Percentiles rank a stretch among this genome's conserved stretches.
Conservation (phyloP, 2,797 vertebrate species). For the Neosilurus hyrtlii region DNA sequence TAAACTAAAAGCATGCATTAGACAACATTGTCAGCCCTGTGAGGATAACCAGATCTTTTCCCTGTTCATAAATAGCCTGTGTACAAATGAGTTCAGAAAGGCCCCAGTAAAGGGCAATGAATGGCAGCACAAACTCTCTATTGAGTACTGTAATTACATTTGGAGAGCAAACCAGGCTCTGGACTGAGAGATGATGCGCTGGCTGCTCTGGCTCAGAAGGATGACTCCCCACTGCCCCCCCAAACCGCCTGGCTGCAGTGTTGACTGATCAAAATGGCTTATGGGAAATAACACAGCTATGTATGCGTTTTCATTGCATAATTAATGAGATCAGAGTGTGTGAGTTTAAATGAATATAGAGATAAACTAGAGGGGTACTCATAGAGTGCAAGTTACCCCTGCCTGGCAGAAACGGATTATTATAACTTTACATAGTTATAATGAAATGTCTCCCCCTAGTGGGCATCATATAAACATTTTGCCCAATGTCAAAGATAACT, state of each 20-base stretch:
- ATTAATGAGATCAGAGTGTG: conserved; percentile 39
- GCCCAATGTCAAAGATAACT: no score
- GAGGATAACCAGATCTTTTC: conserved; percentile 38
- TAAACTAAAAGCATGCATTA: conserved; percentile 27
- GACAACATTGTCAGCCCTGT: conserved; percentile 17
- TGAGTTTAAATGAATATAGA: conserved; percentile 24
- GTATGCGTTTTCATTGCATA: conserved; percentile 37
- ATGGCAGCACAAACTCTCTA: conserved; percentile 55
- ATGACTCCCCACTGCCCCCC: not conserved
- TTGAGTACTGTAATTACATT: conserved; percentile 64
- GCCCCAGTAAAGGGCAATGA: conserved; percentile 52
- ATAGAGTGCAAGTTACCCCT: no score
- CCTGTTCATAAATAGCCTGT: conserved; percentile 44
- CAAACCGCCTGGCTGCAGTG: not conserved
- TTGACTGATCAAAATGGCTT: conserved; percentile 24
- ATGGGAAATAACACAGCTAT: conserved; percentile 36
- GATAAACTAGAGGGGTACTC: not conserved
- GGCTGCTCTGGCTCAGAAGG: conserved; percentile 39
- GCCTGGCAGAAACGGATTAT: no score
- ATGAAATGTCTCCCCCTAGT: no score
- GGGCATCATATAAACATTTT: no score
- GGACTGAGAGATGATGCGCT: conserved; percentile 48
- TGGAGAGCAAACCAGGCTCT: conserved; percentile 57
- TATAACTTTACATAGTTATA: no score
- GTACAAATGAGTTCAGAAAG: conserved; percentile 56